Conservation (phyloP, 2,797 vertebrate genomes). For the Lacerta bilineata region DNA sequence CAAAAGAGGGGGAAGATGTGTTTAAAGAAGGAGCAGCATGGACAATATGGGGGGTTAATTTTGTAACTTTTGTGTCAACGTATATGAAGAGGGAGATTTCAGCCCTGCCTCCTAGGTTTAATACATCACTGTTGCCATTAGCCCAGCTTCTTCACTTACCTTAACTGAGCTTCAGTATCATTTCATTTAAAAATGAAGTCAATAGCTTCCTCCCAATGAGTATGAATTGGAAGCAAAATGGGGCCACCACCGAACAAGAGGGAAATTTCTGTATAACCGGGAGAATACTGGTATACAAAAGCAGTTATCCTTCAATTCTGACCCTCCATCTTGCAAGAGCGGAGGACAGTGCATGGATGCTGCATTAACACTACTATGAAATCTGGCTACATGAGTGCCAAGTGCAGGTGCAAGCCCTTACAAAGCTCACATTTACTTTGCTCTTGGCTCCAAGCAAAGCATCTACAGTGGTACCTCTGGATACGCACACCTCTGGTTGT, state of each 20-base stretch:
- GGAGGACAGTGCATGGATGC: background rate
- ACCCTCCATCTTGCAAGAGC: background rate
- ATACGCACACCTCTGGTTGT: too few species aligned
- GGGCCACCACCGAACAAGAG: background rate
- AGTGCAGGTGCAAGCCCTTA: background rate
- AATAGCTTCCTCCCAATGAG: background rate
- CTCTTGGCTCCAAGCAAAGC: background rate
- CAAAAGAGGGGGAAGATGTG: background rate
- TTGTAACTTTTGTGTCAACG: background rate
- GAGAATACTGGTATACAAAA: too few species aligned
- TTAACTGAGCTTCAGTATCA: background rate
- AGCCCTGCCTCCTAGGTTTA: background rate
- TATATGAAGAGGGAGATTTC: background rate
- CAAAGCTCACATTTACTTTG: background rate
- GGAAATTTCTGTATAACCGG: background rate
- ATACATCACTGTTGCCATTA: background rate
- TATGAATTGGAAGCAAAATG: slow-evolving; percentile 4
- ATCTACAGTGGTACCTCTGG: background rate
- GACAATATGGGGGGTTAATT: background rate
- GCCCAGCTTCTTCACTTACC: background rate
- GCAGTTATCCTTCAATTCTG: too few species aligned
- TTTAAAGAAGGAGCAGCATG: background rate
- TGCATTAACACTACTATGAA: background rate
- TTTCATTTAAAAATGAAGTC: background rate
- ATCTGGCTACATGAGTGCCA: background rate